Conservation (phyloP, 2,113 vertebrate genomes). For the Benitochromis conjunctus region DNA sequence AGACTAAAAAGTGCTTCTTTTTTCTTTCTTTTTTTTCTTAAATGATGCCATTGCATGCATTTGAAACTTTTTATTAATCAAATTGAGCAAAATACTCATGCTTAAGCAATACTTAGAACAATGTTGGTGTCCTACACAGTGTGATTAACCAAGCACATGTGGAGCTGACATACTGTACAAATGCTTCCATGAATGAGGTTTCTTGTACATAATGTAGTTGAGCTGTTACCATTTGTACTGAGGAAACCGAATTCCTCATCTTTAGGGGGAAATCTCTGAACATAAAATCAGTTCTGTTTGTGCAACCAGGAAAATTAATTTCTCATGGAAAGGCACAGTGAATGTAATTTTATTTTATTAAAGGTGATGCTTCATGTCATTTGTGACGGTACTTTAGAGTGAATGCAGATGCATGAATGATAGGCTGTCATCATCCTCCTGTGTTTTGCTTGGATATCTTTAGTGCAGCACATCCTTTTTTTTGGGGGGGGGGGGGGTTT, state of each 20-base stretch:
- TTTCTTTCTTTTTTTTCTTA: conserved; percentile 13
- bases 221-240: conserved; percentile 51
- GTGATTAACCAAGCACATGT: conserved; percentile 47
- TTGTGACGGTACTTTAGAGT: conserved; percentile 7
- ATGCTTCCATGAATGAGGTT: conserved; percentile 50
- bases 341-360: conserved; percentile 71
- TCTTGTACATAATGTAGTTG: conserved; percentile 54
- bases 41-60: conserved; percentile 49
- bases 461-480: not conserved
- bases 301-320: conserved; percentile 46
- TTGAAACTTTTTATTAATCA: conserved; percentile 41
- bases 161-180: conserved; percentile 44
- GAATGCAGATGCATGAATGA: not conserved
- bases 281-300: conserved; percentile 47
- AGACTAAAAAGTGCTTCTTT: conserved; percentile 33
- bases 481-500: not conserved
- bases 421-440: not conserved
- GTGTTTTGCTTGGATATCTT: not conserved
- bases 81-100: conserved; percentile 43
- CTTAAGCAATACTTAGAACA: conserved; percentile 62
- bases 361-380: conserved; percentile 61
- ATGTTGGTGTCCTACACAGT: conserved; percentile 27
- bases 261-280: conserved; percentile 29
- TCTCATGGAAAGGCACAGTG: conserved; percentile 54
- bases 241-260: conserved; percentile 6